Conservation (phyloP, 1,140 invertebrate genomes). For the Penaeus chinensis region DNA sequence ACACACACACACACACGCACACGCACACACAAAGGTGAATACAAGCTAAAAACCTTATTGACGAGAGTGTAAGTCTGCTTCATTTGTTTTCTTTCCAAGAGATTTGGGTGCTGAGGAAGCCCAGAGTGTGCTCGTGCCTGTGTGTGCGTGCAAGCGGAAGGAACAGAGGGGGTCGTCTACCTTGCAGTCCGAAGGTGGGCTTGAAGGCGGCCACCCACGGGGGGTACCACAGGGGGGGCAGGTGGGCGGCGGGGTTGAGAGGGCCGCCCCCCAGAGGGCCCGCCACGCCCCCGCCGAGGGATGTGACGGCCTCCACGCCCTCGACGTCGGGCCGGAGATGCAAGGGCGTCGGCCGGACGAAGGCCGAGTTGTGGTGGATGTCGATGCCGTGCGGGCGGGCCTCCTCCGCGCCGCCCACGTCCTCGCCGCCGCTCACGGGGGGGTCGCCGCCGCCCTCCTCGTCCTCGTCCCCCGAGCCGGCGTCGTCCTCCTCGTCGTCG, state of each 20-base stretch:
- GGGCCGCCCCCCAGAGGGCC: conserved; percentile 23
- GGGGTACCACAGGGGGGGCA: conserved; percentile 61
- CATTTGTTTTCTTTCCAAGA: too few relatives aligned
- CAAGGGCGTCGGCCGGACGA: conserved; percentile 59
- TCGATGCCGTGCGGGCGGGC: conserved; percentile 19
- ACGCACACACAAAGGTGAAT: too few relatives aligned
- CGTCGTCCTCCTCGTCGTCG: conserved; percentile 36
- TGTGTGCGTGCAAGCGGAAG: too few relatives aligned
- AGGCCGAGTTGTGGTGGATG: conserved; percentile 52
- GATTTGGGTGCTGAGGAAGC: too few relatives aligned
- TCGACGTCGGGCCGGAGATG: conserved; percentile 51
- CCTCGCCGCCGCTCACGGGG: conserved; percentile 9
- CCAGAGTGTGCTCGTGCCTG: too few relatives aligned
- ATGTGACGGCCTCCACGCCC: conserved; percentile 37
- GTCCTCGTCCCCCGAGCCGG: conserved; percentile 48
- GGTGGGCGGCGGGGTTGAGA: conserved; percentile 42
- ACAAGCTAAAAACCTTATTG: too few relatives aligned
- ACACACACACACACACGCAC: too few relatives aligned
- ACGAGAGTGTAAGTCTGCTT: too few relatives aligned
- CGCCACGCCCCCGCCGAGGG: conserved; percentile 15
- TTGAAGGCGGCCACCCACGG: conserved; percentile 64
- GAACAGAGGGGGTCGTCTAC: conserved; percentile 3
- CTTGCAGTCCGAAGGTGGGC: conserved; percentile 62
- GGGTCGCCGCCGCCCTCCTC: conserved; percentile 32
- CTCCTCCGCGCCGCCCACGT: conserved; percentile 18